Percentiles rank a stretch among this genome's conserved stretches.
phyloP scores from a whole-genome alignment of 2,888 invertebrate species.

The Cistogaster globosa region DNA sequence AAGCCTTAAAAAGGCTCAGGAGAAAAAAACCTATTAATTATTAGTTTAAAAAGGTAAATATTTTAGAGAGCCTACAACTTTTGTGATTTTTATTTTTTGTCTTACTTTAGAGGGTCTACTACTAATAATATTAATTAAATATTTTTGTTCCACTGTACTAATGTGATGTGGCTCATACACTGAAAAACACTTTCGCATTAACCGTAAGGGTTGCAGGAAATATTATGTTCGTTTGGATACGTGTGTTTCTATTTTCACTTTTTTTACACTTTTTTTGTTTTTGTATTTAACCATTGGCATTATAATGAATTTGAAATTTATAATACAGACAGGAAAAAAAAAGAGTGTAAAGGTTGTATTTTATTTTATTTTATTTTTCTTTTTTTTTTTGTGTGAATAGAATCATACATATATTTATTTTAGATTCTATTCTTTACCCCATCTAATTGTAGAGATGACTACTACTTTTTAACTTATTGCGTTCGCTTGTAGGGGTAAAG shows the following conservation, averaged over 20 bases:
- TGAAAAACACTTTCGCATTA: slow-evolving; percentile 33
- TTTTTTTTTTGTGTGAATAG: slow-evolving; percentile 15
- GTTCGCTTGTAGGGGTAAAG: not conserved
- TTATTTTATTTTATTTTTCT: slow-evolving; percentile 29
- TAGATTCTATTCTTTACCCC: slow-evolving; percentile 56
- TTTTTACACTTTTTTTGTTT: slow-evolving; percentile 8
- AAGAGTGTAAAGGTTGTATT: slow-evolving; percentile 47
- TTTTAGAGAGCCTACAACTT: no score
- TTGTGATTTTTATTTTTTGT: no score
- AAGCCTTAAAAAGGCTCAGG: no score
- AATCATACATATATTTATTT: not conserved
- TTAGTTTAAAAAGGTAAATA: no score
- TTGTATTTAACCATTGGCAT: slow-evolving; percentile 68
- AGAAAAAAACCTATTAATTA: no score
- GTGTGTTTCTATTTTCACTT: slow-evolving; percentile 24
- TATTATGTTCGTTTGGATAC: slow-evolving; percentile 49
- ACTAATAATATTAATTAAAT: no score
- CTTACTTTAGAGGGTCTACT: no score
- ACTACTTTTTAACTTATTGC: slow-evolving; percentile 45
- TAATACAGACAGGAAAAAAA: slow-evolving; percentile 35
- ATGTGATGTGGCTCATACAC: slow-evolving; percentile 4
- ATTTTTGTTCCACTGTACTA: slow-evolving; percentile 35
- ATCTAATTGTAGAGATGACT: slow-evolving; percentile 26
- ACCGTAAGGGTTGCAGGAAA: slow-evolving; percentile 68
- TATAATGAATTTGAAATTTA: slow-evolving; percentile 67